Evolutionary conservation across 2,797 vertebrate species (phyloP).

Genomic region (Spondyliosoma cantharus): DNA sequence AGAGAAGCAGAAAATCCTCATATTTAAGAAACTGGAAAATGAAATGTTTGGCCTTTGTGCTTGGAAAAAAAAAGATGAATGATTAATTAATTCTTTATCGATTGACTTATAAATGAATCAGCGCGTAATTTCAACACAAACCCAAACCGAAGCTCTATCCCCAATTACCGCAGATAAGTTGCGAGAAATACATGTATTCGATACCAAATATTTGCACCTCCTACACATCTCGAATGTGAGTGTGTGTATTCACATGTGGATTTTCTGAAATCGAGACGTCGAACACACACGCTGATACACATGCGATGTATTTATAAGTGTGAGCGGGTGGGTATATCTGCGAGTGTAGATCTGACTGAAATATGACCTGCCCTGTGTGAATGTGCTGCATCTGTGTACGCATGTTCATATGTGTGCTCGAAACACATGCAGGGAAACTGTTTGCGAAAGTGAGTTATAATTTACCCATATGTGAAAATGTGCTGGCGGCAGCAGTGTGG

Average conservation of each 20-base stretch:
- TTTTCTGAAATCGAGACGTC: not conserved
- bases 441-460: slow-evolving; percentile 63
- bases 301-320: not conserved
- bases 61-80: not conserved
- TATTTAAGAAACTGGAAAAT: not conserved
- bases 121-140: not conserved
- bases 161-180: not conserved
- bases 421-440: slow-evolving; percentile 60
- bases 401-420: slow-evolving; percentile 33
- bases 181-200: not conserved
- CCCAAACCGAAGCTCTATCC: not conserved
- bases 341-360: slow-evolving; percentile 12
- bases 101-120: not conserved
- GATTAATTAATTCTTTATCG: not conserved
- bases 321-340: not conserved
- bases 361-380: not conserved
- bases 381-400: slow-evolving; percentile 22
- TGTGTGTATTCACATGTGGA: not conserved
- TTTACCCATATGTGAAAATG: slow-evolving; percentile 73
- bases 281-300: not conserved
- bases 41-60: not conserved
- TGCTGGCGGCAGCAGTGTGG: slow-evolving; percentile 81
- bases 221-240: not conserved
- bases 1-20: not conserved
- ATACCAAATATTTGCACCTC: not conserved